These are phyloP conservation scores for Hofmannophila pseudospretella DNA, from an alignment of 2,888 invertebrate species.

Conservation along the genomic window DNA sequence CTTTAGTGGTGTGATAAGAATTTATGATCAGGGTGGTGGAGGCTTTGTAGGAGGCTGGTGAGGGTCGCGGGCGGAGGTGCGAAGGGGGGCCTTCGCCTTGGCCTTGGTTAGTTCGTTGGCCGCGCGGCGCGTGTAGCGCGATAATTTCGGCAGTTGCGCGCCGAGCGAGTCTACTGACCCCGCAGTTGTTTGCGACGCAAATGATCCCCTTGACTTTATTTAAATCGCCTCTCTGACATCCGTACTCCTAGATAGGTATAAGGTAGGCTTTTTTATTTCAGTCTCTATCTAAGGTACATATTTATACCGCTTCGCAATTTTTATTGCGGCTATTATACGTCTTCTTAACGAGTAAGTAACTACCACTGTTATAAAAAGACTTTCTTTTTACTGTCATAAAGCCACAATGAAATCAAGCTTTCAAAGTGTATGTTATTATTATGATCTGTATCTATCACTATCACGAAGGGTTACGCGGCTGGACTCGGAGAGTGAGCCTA, in stretches of 20 bases:
- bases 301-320: too few relatives aligned
- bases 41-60: slow-evolving; percentile 15
- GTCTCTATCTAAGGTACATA: too few relatives aligned
- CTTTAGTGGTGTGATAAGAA: not conserved
- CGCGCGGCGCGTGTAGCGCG: slow-evolving; percentile 62
- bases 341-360: too few relatives aligned
- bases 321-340: too few relatives aligned
- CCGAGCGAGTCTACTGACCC: slow-evolving; percentile 72
- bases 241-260: slow-evolving; percentile 14
- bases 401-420: too few relatives aligned
- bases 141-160: slow-evolving; percentile 72
- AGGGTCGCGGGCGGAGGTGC: slow-evolving; percentile 17
- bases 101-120: slow-evolving; percentile 72
- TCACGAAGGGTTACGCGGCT: slow-evolving; percentile 4
- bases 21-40: not conserved
- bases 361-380: too few relatives aligned
- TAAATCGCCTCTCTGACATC: slow-evolving; percentile 51
- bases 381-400: too few relatives aligned
- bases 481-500: slow-evolving; percentile 13
- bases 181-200: slow-evolving; percentile 69
- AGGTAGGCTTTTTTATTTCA: too few relatives aligned
- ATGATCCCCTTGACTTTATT: slow-evolving; percentile 75
- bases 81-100: slow-evolving; percentile 26
- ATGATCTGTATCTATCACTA: too few relatives aligned
- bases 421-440: too few relatives aligned